Percentiles rank a stretch among this genome's conserved stretches.
phyloP scores from a whole-genome alignment of 2,113 vertebrate genomes.

The Suncus etruscus region DNA sequence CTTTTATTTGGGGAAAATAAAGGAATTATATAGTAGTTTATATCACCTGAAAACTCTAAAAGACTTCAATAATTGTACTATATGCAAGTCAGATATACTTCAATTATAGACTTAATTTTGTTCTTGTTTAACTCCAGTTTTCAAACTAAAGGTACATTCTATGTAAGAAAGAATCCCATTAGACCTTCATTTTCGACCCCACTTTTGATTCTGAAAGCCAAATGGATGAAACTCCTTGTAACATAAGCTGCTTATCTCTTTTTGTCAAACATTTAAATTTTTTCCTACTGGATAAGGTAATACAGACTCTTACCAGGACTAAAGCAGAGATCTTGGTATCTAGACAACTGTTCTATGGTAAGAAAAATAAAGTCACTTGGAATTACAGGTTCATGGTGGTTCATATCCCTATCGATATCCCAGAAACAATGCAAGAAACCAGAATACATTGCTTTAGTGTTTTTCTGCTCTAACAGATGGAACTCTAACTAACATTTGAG shows the following conservation, averaged over 20 bases:
- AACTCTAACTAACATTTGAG: constrained; percentile 3
- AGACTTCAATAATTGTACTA: background rate
- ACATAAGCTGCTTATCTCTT: background rate
- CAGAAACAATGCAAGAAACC: background rate
- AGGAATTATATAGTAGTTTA: background rate
- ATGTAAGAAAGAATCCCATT: background rate
- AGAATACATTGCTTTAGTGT: background rate
- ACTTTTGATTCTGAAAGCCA: constrained; percentile 27
- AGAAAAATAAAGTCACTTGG: background rate
- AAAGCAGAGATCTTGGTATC: background rate
- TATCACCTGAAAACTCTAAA: background rate
- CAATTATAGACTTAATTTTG: background rate
- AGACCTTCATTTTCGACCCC: background rate
- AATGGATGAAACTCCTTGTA: constrained; percentile 11
- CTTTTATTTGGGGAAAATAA: constrained; percentile 31
- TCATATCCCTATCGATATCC: background rate
- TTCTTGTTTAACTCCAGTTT: background rate
- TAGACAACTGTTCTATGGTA: background rate
- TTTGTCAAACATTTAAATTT: background rate
- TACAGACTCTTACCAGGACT: background rate
- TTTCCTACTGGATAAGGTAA: background rate
- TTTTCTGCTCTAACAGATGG: background rate
- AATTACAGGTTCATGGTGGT: background rate
- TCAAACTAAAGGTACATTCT: background rate
- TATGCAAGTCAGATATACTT: constrained; percentile 4